These are phyloP conservation scores for Melieria omissa DNA, from an alignment of 2,888 invertebrate genomes.

Conservation along the genomic window DNA sequence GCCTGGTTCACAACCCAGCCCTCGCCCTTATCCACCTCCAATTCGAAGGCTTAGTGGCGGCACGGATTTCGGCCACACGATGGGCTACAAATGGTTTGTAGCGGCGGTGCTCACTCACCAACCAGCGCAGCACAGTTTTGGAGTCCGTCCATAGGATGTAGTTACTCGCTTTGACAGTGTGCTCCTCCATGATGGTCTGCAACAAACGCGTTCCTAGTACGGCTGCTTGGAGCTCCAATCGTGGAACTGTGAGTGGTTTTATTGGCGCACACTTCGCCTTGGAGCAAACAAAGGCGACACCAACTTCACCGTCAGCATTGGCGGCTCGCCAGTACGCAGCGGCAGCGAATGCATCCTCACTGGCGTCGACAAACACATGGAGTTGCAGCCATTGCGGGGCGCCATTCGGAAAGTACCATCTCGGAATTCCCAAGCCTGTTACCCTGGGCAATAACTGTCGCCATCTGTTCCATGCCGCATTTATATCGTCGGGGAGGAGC, in stretches of 20 bases:
- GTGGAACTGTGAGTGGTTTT: conserved; percentile 25
- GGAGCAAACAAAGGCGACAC: conserved; percentile 23
- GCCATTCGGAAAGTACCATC: conserved; percentile 19
- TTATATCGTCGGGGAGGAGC: conserved; percentile 11
- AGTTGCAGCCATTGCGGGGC: conserved; percentile 15
- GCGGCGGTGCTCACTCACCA: not conserved
- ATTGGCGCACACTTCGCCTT: conserved; percentile 33
- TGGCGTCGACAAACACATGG: conserved; percentile 35
- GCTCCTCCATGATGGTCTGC: conserved; percentile 9
- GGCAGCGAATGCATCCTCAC: conserved; percentile 34
- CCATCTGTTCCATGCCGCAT: conserved; percentile 26
- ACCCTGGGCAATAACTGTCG: conserved; percentile 5
- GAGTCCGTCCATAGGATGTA: conserved; percentile 22
- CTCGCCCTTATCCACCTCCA: conserved; percentile 20
- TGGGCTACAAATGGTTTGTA: conserved; percentile 12
- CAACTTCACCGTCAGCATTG: not conserved
- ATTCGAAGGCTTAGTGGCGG: not conserved
- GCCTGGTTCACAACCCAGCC: no score
- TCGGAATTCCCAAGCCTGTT: conserved; percentile 7
- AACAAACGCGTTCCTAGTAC: conserved; percentile 25
- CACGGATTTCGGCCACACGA: not conserved
- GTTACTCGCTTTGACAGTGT: not conserved
- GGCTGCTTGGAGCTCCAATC: conserved; percentile 34
- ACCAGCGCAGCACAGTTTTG: conserved; percentile 26
- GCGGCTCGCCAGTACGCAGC: conserved; percentile 30